Base-by-base conservation (phyloP, 2,888 invertebrate species). In the Metopia argyrocephala region DNA sequence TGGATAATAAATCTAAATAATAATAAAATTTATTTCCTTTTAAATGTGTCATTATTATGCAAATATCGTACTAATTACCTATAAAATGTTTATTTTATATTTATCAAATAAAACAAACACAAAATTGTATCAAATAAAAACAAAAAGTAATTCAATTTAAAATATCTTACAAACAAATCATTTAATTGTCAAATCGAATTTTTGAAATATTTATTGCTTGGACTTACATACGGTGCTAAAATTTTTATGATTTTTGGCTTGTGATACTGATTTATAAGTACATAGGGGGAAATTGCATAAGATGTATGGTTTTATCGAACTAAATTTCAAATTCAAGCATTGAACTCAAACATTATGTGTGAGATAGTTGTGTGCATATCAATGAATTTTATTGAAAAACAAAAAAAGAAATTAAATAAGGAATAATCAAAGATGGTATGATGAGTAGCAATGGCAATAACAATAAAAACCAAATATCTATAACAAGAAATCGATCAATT, bases 241-340 rank as follows among this genome's bases (percentile, higher is more conserved):
- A n/a, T n/a, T 23, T 7, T 57, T 54, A 12, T 27, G 7, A 12
- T 15, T 61, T 2, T 65, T 76, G 57, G 64, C 70, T 15, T 57
- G 27, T 69, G 25, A 25, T n/a, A 66, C 31, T 50, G 56, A 38
- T 38, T 25, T 54, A n/a, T 59, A 50, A 15, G 12, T n/a, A 3
- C 18, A 28, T 52, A 54, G 9, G 38, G 25, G 15, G 21, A 50
- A 69, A 74, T 79, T 79, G 52, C 78, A 74, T 74, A 79, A 79
- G 64, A 65, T 23, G 74, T 46, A 12, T 38, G 15, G 12, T 12
- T 38, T 31, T 20, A 31, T 66, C 54, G 46, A 28, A 69, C 68
- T 59, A 25, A 9, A 66, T 79, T 74, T 69, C 23, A 52, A 59
- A 79, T 79, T 74, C 79, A 79, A 46, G 45, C 65, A 28, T 20